Percentiles rank a stretch among this genome's conserved stretches.
Evolutionary conservation across 2,888 invertebrate genomes (phyloP).

Genomic region (Neelides folsomi): DNA sequence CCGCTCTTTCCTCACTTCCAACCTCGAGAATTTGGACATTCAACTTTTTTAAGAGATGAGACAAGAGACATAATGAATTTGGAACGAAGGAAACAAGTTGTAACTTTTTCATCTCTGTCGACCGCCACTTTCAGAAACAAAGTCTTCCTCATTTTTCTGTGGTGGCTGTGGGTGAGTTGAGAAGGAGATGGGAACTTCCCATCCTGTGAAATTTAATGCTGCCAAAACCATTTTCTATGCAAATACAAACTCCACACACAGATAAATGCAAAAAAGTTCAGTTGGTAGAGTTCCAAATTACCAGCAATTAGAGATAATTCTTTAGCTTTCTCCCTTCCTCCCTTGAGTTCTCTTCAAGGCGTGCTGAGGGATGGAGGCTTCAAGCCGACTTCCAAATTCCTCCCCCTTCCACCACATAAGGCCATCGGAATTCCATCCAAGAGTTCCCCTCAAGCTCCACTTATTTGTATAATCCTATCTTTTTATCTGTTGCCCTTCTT

Average conservation of each 20-base stretch:
- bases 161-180: not conserved
- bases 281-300: slow-evolving; percentile 32
- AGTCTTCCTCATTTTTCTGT: no score
- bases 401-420: no score
- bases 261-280: slow-evolving; percentile 25
- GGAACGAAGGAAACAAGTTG: not conserved
- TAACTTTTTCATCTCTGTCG: no score
- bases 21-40: not conserved
- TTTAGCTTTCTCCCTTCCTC: slow-evolving; percentile 9
- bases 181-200: not conserved
- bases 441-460: no score
- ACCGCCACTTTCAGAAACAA: no score
- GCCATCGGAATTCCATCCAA: no score
- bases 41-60: not conserved
- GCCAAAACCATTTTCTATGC: slow-evolving; percentile 33
- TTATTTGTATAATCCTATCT: slow-evolving; percentile 1
- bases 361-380: no score
- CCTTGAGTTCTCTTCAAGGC: not conserved
- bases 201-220: slow-evolving; percentile 19
- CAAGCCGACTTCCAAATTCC: no score
- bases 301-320: slow-evolving; percentile 33
- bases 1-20: no score
- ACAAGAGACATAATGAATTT: slow-evolving; percentile 2
- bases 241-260: slow-evolving; percentile 21
- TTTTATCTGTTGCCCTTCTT: not conserved